These are phyloP conservation scores for Clarias pachynema DNA, from an alignment of 2,797 vertebrate genomes.

Conservation along the genomic window DNA sequence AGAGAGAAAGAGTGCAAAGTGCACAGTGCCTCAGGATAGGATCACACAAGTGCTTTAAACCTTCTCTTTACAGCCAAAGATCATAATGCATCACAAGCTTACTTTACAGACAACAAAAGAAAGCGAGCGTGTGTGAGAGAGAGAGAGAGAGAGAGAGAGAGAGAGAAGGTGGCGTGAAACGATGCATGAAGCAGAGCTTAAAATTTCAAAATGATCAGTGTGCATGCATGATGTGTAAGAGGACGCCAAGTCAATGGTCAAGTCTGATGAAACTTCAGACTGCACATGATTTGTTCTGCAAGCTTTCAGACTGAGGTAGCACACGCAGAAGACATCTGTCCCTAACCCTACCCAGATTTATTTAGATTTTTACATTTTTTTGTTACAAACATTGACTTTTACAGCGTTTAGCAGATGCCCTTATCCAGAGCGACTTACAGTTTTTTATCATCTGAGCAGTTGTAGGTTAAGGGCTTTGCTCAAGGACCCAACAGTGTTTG, in stretches of 20 bases:
- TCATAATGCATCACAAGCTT: conserved; percentile 12
- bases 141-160: background rate
- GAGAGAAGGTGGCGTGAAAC: background rate
- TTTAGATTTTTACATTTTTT: too few species aligned
- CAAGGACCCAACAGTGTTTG: too few species aligned
- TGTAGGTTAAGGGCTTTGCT: too few species aligned
- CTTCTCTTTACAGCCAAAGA: conserved; percentile 7
- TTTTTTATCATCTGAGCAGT: too few species aligned
- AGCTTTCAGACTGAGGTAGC: background rate
- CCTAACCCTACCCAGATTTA: background rate
- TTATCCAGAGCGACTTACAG: too few species aligned
- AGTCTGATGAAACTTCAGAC: background rate
- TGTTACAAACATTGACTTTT: too few species aligned
- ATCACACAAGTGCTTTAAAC: conserved; percentile 19
- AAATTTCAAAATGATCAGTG: background rate
- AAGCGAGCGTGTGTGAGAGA: background rate
- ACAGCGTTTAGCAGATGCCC: too few species aligned
- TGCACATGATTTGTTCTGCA: background rate
- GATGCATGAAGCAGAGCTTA: background rate
- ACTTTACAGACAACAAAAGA: background rate
- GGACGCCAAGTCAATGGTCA: background rate
- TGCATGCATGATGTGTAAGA: background rate
- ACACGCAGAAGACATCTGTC: background rate
- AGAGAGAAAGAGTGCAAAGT: conserved; percentile 6
- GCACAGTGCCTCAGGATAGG: conserved; percentile 10